A percentile compares a stretch with the other conserved stretches of the same genome.
These are phyloP conservation scores for Pardalotus punctatus DNA, from an alignment of 2,113 vertebrate species.

Conservation along the genomic window DNA sequence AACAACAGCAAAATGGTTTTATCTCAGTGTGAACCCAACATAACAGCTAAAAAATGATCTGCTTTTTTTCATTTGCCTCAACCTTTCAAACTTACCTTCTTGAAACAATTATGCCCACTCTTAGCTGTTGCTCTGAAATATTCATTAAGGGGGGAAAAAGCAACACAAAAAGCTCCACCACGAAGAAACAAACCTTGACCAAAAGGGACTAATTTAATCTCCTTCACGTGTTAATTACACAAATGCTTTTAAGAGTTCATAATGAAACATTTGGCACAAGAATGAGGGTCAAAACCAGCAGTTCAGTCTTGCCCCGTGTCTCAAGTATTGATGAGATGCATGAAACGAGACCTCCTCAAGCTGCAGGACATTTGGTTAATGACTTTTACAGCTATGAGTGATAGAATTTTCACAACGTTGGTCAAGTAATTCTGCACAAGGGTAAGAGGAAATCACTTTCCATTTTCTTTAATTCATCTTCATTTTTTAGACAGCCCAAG, in stretches of 20 bases:
- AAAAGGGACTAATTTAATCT: not conserved
- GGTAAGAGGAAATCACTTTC: slow-evolving; percentile 25
- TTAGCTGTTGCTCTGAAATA: not conserved
- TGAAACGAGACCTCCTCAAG: not conserved
- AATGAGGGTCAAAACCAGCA: not conserved
- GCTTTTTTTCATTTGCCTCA: not conserved
- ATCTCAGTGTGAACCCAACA: not conserved
- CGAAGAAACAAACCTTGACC: not conserved
- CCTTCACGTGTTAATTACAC: not conserved
- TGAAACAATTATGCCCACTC: not conserved
- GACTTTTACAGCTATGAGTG: not conserved
- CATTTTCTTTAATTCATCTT: slow-evolving; percentile 34
- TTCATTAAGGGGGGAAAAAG: not conserved
- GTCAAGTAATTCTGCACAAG: not conserved
- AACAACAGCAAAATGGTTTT: not conserved
- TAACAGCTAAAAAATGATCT: not conserved
- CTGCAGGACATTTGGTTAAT: not conserved
- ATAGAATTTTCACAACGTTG: not conserved
- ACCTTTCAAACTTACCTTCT: not conserved
- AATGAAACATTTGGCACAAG: not conserved
- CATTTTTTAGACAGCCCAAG: slow-evolving; percentile 14
- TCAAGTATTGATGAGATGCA: not conserved
- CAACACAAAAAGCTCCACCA: not conserved
- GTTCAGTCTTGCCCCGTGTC: not conserved
- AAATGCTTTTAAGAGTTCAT: not conserved